Conservation (phyloP, 2,888 invertebrate genomes). For the Congeria kusceri region DNA sequence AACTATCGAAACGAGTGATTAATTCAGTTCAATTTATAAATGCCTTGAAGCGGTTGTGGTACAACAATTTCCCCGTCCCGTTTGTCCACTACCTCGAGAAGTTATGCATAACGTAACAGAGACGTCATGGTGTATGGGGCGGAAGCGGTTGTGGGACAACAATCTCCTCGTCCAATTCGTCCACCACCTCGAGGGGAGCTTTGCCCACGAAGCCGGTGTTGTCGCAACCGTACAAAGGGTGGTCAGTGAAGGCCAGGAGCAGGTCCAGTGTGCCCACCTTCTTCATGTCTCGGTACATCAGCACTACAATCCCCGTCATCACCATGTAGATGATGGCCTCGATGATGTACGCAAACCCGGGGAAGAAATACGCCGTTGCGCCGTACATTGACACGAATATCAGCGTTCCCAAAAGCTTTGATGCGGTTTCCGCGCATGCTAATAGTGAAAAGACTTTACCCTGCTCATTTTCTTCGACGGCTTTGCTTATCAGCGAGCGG, state of each 20-base stretch:
- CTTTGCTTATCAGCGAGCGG: slow-evolving; percentile 83
- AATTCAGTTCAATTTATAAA: no score
- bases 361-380: slow-evolving; percentile 78
- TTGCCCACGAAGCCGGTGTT: slow-evolving; percentile 20
- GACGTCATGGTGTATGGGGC: slow-evolving; percentile 65
- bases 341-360: slow-evolving; percentile 80
- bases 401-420: slow-evolving; percentile 81
- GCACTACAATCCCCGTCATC: slow-evolving; percentile 65
- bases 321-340: slow-evolving; percentile 76
- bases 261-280: slow-evolving; percentile 67
- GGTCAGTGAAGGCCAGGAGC: slow-evolving; percentile 62
- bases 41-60: no score
- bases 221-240: slow-evolving; percentile 57
- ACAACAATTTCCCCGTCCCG: no score
- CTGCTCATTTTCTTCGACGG: slow-evolving; percentile 80
- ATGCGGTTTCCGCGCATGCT: slow-evolving; percentile 81
- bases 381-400: slow-evolving; percentile 82
- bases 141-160: slow-evolving; percentile 64
- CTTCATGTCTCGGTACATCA: slow-evolving; percentile 64
- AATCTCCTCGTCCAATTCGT: slow-evolving; percentile 70
- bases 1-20: no score
- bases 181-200: slow-evolving; percentile 61
- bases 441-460: slow-evolving; percentile 83
- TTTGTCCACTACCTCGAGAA: no score
- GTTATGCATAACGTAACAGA: background rate